A percentile compares a stretch with the other conserved stretches of the same genome.
Conservation (phyloP, 2,113 vertebrate genomes). For the Anas platyrhynchos region DNA sequence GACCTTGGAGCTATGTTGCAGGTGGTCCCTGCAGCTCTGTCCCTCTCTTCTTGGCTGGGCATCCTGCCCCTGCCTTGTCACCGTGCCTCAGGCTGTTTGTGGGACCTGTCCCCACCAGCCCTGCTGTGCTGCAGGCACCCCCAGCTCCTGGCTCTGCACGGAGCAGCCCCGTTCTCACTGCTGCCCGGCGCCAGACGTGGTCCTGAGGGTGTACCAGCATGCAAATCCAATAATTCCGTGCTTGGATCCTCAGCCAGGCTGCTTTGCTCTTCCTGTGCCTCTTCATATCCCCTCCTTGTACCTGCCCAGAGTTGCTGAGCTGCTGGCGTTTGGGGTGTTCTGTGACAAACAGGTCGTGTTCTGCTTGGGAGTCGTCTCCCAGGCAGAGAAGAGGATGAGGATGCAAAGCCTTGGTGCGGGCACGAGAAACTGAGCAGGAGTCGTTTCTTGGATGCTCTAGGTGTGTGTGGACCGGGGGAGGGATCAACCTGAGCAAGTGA, state of each 20-base stretch:
- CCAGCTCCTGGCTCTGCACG: fast-evolving
- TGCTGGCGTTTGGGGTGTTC: background rate
- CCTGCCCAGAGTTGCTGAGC: background rate
- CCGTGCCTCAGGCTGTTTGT: fast-evolving
- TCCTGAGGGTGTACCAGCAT: background rate
- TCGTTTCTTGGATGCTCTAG: background rate
- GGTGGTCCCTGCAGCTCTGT: background rate
- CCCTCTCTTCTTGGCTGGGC: background rate
- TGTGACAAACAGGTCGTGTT: background rate
- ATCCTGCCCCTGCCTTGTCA: background rate
- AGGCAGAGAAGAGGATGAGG: background rate
- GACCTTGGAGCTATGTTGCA: fast-evolving
- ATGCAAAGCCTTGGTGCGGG: background rate
- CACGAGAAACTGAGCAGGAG: background rate
- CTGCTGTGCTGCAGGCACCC: background rate
- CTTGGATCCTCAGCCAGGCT: fast-evolving
- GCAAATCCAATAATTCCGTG: background rate
- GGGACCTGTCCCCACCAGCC: background rate
- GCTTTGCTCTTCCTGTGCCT: background rate
- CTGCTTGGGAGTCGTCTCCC: background rate
- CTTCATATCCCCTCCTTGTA: background rate
- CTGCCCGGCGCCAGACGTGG: background rate
- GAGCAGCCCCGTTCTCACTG: fast-evolving
- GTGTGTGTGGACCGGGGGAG: background rate
- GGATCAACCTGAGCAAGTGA: background rate